Evolutionary conservation across 2,888 invertebrate species (phyloP).

Genomic region (Cryptus viduatorius): DNA sequence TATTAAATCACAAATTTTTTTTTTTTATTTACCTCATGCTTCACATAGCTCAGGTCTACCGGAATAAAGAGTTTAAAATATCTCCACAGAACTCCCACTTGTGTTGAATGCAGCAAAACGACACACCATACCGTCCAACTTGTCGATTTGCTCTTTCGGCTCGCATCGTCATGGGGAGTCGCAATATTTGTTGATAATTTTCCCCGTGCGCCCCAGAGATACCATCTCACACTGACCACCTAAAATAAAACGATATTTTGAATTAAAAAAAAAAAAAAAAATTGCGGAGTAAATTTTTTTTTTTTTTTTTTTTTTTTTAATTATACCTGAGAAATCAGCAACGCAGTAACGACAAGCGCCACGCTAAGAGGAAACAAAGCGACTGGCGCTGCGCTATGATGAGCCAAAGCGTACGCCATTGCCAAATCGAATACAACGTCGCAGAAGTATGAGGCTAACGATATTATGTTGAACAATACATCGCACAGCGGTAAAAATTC

Average conservation of each 20-base stretch:
- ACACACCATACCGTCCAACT: slow-evolving; percentile 85
- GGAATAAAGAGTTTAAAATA: slow-evolving; percentile 95
- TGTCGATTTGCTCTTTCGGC: slow-evolving; percentile 73
- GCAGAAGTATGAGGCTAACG: slow-evolving; percentile 95
- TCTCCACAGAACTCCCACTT: slow-evolving; percentile 92
- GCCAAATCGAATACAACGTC: slow-evolving; percentile 95
- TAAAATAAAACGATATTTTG: slow-evolving; percentile 73
- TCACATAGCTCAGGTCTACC: slow-evolving; percentile 92
- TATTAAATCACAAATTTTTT: too few species aligned
- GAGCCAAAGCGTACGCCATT: slow-evolving; percentile 93
- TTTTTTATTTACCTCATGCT: slow-evolving; percentile 89
- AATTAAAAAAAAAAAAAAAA: background rate
- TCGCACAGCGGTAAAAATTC: slow-evolving; percentile 97
- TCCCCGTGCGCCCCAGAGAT: slow-evolving; percentile 86
- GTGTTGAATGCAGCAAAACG: slow-evolving; percentile 88
- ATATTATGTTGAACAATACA: slow-evolving; percentile 95
- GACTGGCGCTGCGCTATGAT: slow-evolving; percentile 82
- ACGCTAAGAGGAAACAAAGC: slow-evolving; percentile 85
- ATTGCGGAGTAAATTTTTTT: background rate
- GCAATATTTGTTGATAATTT: slow-evolving; percentile 75
- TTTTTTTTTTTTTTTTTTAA: background rate
- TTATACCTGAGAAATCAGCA: slow-evolving; percentile 90
- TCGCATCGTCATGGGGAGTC: slow-evolving; percentile 71
- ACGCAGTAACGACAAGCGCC: slow-evolving; percentile 90
- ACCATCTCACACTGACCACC: slow-evolving; percentile 92